Evolutionary conservation across 2,797 vertebrate genomes (phyloP).

Genomic region (Callimico goeldii): DNA sequence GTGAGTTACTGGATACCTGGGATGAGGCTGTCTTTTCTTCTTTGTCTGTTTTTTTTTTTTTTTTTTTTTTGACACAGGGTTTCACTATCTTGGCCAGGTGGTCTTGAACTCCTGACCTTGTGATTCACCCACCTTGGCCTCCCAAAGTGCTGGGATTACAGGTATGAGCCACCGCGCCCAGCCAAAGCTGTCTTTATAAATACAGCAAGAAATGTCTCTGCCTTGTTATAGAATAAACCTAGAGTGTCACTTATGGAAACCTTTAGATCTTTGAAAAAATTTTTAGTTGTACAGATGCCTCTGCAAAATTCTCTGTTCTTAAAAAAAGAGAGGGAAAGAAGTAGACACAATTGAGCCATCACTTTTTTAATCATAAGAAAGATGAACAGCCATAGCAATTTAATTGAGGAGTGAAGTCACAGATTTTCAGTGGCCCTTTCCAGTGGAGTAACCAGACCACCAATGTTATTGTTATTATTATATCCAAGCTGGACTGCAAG

Average conservation of each 20-base stretch:
- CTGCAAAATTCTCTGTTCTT: conserved; percentile 27
- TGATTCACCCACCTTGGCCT: no score
- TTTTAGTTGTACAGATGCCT: conserved; percentile 75
- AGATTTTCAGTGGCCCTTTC: background rate
- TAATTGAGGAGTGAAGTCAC: background rate
- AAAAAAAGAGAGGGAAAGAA: background rate
- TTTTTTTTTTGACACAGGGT: no score
- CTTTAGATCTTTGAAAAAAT: conserved; percentile 79
- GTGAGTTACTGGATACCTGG: conserved; percentile 50
- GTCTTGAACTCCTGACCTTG: no score
- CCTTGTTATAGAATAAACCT: conserved; percentile 79
- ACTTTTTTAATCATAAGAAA: background rate
- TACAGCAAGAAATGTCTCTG: conserved; percentile 78
- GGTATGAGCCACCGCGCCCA: no score
- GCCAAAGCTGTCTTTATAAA: conserved; percentile 81
- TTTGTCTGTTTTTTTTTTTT: no score
- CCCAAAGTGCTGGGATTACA: no score
- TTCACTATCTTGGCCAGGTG: no score
- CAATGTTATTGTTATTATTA: background rate
- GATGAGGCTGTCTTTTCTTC: conserved; percentile 80
- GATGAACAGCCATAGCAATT: background rate
- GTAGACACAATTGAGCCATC: background rate
- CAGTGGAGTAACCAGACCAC: background rate
- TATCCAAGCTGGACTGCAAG: background rate
- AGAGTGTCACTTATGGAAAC: conserved; percentile 73